A percentile compares a stretch with the other conserved stretches of the same genome.
These are phyloP conservation scores for Rhabdophis nuchalis DNA, from an alignment of 2,797 vertebrate species.

Conservation along the genomic window DNA sequence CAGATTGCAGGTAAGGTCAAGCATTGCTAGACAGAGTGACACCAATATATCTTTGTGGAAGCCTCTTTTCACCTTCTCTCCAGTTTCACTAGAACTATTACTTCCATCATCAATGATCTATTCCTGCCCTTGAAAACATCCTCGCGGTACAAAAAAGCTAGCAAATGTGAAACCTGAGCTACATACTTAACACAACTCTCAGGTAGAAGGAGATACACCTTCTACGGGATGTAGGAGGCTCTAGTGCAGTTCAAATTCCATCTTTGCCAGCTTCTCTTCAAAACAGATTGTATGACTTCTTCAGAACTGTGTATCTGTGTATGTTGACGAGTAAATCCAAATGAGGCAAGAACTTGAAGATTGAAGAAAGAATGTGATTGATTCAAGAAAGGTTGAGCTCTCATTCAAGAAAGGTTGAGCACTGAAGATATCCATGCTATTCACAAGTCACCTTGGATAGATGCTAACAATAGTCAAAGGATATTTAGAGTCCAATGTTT, in stretches of 20 bases:
- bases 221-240: neutral
- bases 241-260: neutral
- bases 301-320: slow-evolving; percentile 38
- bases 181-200: slow-evolving; percentile 28
- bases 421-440: slow-evolving; percentile 22
- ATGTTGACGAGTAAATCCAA: slow-evolving; percentile 19
- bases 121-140: slow-evolving; percentile 59
- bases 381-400: slow-evolving; percentile 22
- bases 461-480: neutral
- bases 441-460: slow-evolving; percentile 23
- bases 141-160: slow-evolving; percentile 55
- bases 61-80: slow-evolving; percentile 50
- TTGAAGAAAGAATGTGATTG: slow-evolving; percentile 19
- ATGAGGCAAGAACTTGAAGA: slow-evolving; percentile 11
- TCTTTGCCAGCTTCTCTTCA: slow-evolving; percentile 32
- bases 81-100: slow-evolving; percentile 42
- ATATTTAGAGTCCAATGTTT: slow-evolving; percentile 50
- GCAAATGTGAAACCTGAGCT: slow-evolving; percentile 64
- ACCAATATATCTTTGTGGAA: slow-evolving; percentile 23
- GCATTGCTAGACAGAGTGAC: neutral
- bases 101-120: slow-evolving; percentile 27
- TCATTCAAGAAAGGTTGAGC: slow-evolving; percentile 19
- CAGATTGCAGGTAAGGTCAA: slow-evolving; percentile 40
- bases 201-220: slow-evolving; percentile 38
- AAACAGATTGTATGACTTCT: slow-evolving; percentile 44